Evolutionary conservation across 30 jellyfish, hydroid and myxozoan genomes (phyloP).

Genomic region (Aurelia coerulea): DNA sequence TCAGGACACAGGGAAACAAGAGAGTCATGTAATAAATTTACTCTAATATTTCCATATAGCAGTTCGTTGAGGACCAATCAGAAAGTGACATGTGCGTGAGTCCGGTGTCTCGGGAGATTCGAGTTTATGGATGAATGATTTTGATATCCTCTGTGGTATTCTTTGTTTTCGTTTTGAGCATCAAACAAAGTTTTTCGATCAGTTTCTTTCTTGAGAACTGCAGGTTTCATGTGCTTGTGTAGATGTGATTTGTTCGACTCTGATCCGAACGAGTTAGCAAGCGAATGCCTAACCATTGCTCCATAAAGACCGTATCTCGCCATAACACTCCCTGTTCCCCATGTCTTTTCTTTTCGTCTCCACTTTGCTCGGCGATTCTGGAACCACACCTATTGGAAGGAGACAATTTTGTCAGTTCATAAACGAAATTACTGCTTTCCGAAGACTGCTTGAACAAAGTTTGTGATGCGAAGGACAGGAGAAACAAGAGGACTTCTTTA

Average conservation of each 20-base stretch:
- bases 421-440: too few relatives aligned
- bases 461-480: too few relatives aligned
- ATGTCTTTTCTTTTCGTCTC: slow-evolving; percentile 96
- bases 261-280: slow-evolving; percentile 57
- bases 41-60: too few relatives aligned
- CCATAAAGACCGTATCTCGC: slow-evolving; percentile 97
- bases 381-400: slow-evolving; percentile 87
- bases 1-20: too few relatives aligned
- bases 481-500: too few relatives aligned
- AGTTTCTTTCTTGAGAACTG: slow-evolving; percentile 8
- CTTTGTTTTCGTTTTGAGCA: neutral
- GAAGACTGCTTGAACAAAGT: too few relatives aligned
- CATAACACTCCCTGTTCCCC: slow-evolving; percentile 98
- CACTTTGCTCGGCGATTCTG: slow-evolving; percentile 99
- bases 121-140: neutral
- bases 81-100: neutral
- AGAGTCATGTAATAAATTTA: too few relatives aligned
- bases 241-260: slow-evolving; percentile 23
- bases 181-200: neutral
- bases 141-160: neutral
- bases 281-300: slow-evolving; percentile 96
- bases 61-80: neutral
- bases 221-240: slow-evolving; percentile 23
- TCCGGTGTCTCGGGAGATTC: neutral
- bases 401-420: neutral